Conservation (phyloP, 2,888 invertebrate species). For the Troilus luridus region DNA sequence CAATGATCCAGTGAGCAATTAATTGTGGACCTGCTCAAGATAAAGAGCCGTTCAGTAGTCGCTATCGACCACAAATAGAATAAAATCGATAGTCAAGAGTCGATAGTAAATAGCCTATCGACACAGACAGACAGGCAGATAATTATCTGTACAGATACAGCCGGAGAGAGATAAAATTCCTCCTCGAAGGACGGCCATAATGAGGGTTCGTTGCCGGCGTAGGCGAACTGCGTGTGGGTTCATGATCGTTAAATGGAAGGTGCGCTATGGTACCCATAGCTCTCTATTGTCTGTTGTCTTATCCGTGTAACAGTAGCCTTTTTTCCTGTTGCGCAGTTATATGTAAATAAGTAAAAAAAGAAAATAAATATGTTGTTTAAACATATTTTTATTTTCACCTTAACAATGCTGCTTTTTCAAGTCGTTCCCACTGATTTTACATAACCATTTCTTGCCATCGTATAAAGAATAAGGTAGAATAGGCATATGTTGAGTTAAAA, state of each 20-base stretch:
- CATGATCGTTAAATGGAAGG: not conserved
- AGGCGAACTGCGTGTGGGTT: not conserved
- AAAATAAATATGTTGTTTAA: not conserved
- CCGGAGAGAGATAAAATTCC: conserved; percentile 31
- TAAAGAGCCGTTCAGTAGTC: not conserved
- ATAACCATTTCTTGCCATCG: too few species aligned
- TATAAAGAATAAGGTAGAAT: too few species aligned
- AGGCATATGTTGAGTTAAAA: too few species aligned
- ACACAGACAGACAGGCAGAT: conserved; percentile 11
- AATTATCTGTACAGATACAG: conserved; percentile 41
- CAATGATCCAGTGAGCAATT: conserved; percentile 25
- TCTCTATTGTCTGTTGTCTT: not conserved
- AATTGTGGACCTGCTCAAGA: not conserved
- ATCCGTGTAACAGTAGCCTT: not conserved
- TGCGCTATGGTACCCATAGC: not conserved
- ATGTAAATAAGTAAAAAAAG: not conserved
- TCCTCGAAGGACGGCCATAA: not conserved
- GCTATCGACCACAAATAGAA: conserved; percentile 26
- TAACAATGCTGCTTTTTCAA: not conserved
- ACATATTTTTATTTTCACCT: not conserved
- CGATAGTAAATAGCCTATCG: conserved; percentile 31
- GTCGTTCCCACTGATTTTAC: too few species aligned
- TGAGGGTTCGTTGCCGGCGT: not conserved
- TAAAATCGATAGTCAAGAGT: not conserved
- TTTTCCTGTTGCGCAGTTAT: not conserved